Conservation (phyloP, 2,888 invertebrate genomes). For the Dasypogon diadema region DNA sequence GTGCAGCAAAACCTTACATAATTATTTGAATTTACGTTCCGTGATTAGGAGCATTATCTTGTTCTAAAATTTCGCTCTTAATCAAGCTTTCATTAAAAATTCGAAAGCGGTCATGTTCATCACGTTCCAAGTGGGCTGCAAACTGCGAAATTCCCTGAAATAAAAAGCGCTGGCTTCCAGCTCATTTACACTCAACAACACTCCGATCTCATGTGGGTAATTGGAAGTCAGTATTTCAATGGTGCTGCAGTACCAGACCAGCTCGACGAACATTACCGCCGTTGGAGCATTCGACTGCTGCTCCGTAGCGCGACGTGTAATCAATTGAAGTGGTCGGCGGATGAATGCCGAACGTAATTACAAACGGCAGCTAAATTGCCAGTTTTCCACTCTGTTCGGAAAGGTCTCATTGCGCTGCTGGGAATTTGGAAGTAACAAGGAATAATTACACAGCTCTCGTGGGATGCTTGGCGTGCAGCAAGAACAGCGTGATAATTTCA, state of each 20-base stretch:
- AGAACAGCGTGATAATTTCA: background rate
- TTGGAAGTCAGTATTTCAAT: conserved; percentile 20
- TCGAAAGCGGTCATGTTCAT: too few relatives aligned
- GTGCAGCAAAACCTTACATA: too few relatives aligned
- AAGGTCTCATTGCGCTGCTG: conserved; percentile 16
- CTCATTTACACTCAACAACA: background rate
- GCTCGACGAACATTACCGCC: too few relatives aligned
- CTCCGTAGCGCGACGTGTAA: conserved; percentile 13
- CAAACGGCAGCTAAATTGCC: conserved; percentile 46
- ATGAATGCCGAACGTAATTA: conserved; percentile 49
- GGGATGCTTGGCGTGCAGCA: background rate
- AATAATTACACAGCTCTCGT: background rate
- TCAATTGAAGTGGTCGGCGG: conserved; percentile 34
- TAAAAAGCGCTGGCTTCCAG: conserved; percentile 3
- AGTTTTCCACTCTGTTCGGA: conserved; percentile 35
- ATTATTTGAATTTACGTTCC: too few relatives aligned
- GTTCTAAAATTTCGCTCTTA: too few relatives aligned
- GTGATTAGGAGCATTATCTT: too few relatives aligned
- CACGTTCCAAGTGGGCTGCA: too few relatives aligned
- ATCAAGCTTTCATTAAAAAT: too few relatives aligned
- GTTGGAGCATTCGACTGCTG: too few relatives aligned
- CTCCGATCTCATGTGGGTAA: conserved; percentile 13
- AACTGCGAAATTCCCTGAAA: background rate
- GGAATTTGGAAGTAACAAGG: background rate
- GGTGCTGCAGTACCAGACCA: background rate